Percentiles rank a stretch among this genome's conserved stretches.
phyloP scores from a whole-genome alignment of 2,888 invertebrate genomes.

The Drosophila peninsularis region DNA sequence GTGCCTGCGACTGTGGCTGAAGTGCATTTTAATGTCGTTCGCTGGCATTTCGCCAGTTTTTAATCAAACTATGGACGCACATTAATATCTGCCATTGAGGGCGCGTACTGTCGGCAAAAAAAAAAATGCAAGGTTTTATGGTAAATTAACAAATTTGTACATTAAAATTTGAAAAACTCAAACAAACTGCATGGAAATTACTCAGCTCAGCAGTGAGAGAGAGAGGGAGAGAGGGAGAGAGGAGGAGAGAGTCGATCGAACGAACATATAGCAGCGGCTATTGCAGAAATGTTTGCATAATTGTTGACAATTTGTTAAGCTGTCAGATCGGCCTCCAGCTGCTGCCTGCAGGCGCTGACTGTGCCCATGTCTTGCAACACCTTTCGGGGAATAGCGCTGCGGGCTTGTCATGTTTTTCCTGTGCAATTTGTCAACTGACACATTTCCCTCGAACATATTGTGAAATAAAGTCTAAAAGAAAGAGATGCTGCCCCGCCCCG shows the following conservation, averaged over 20 bases:
- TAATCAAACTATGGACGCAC: slow-evolving; percentile 83
- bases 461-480: slow-evolving; percentile 51
- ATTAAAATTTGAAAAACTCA: slow-evolving; percentile 79
- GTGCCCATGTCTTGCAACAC: slow-evolving; percentile 71
- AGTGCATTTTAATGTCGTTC: slow-evolving; percentile 65
- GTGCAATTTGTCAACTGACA: slow-evolving; percentile 83
- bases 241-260: slow-evolving; percentile 5
- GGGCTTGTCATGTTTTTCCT: slow-evolving; percentile 83
- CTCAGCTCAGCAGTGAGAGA: slow-evolving; percentile 59
- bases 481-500: not conserved
- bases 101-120: slow-evolving; percentile 57
- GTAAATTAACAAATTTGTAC: slow-evolving; percentile 85
- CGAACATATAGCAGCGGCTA: slow-evolving; percentile 39
- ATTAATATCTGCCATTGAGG: slow-evolving; percentile 78
- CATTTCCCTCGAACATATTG: slow-evolving; percentile 61
- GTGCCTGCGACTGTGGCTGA: slow-evolving; percentile 22
- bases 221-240: not conserved
- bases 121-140: slow-evolving; percentile 84
- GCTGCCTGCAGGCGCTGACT: slow-evolving; percentile 15
- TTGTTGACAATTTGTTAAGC: slow-evolving; percentile 78
- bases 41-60: slow-evolving; percentile 82
- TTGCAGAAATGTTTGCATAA: slow-evolving; percentile 77
- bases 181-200: slow-evolving; percentile 80
- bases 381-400: slow-evolving; percentile 60
- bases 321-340: slow-evolving; percentile 56